A percentile compares a stretch with the other conserved stretches of the same genome.
These are phyloP conservation scores for Polymixis lichenea DNA, from an alignment of 2,888 invertebrate species.

Conservation along the genomic window DNA sequence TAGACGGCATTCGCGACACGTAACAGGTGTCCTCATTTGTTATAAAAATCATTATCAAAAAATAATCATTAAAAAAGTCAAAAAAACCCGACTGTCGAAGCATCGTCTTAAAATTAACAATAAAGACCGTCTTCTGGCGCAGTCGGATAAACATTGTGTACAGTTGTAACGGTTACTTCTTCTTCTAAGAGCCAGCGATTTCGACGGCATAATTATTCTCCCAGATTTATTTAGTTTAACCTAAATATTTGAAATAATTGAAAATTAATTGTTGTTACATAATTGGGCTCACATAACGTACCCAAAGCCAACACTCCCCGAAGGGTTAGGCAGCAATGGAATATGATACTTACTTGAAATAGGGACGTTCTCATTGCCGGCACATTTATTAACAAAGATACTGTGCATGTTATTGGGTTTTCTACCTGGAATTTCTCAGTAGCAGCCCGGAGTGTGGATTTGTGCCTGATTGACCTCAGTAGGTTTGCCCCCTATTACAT, in stretches of 20 bases:
- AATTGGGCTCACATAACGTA: not conserved
- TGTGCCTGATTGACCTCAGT: no score
- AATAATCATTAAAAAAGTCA: no score
- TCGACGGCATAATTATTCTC: no score
- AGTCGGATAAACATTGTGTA: no score
- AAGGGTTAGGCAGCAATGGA: not conserved
- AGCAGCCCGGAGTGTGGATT: no score
- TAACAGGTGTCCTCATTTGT: not conserved
- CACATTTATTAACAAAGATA: not conserved
- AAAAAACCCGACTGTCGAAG: no score
- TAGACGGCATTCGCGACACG: not conserved
- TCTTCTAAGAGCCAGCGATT: no score
- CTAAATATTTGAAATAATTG: not conserved
- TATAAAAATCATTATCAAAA: not conserved
- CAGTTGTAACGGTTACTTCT: no score
- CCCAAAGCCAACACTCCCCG: not conserved
- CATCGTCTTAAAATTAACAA: no score
- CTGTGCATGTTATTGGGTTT: not conserved
- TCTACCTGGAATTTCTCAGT: no score
- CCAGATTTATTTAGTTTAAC: not conserved
- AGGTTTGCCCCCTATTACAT: no score
- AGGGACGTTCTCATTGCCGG: not conserved
- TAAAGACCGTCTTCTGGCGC: no score
- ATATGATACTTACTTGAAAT: slow-evolving; percentile 14
- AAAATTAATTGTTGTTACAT: not conserved